Conservation (phyloP, 1,140 invertebrate species). For the Drosophila sechellia region DNA sequence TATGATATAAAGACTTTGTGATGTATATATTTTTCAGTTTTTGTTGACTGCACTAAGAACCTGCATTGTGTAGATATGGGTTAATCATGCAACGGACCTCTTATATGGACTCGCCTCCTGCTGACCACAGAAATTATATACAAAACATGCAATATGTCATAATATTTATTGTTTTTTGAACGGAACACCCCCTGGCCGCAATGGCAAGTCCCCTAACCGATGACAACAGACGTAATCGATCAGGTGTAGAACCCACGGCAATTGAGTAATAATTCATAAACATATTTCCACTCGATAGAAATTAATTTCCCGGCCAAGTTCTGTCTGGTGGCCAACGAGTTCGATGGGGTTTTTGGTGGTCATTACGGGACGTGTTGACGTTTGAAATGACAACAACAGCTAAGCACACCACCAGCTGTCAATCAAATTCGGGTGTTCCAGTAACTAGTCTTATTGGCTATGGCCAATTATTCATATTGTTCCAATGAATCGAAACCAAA, state of each 20-base stretch:
- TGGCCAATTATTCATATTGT: constrained; percentile 80
- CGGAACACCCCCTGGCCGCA: constrained; percentile 1
- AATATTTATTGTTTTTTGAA: constrained; percentile 64
- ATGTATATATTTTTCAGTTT: neutral
- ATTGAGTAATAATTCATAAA: constrained; percentile 82
- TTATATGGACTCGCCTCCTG: constrained; percentile 3
- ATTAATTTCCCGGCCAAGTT: constrained; percentile 67
- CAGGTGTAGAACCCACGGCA: constrained; percentile 65
- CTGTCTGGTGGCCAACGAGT: neutral
- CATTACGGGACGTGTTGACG: constrained; percentile 78
- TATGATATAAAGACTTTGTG: neutral
- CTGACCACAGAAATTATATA: constrained; percentile 73
- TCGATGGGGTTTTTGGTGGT: constrained; percentile 36
- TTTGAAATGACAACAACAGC: constrained; percentile 72
- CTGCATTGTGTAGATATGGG: constrained; percentile 1
- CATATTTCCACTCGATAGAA: constrained; percentile 73
- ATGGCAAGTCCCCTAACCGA: constrained; percentile 8
- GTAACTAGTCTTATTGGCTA: constrained; percentile 64
- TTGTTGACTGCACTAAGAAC: neutral
- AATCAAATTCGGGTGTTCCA: constrained; percentile 68
- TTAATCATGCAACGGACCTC: constrained; percentile 13
- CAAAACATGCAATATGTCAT: constrained; percentile 82
- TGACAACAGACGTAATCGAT: constrained; percentile 63
- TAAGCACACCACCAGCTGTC: constrained; percentile 56
- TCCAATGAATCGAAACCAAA: constrained; percentile 59